Evolutionary conservation across 2,888 invertebrate species (phyloP).

Genomic region (Mythimna ferrago): DNA sequence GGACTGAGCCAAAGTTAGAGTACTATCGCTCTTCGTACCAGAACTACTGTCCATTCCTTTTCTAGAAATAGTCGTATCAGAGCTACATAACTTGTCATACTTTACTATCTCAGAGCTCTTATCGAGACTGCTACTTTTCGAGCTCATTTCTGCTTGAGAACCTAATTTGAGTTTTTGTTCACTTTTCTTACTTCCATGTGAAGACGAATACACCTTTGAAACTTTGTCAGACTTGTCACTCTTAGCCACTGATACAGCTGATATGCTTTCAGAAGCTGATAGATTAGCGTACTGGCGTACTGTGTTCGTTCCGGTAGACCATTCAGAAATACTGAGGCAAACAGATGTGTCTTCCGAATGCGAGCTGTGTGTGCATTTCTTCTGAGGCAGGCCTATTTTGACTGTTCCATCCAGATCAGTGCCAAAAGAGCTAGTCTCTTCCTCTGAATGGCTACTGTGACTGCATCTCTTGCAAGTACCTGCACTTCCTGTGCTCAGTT

Average conservation of each 20-base stretch:
- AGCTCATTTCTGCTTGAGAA: slow-evolving; percentile 88
- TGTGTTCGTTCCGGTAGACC: slow-evolving; percentile 97
- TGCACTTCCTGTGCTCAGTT: slow-evolving; percentile 86
- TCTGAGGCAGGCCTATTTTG: slow-evolving; percentile 94
- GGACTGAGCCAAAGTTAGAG: slow-evolving; percentile 93
- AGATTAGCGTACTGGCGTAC: slow-evolving; percentile 95
- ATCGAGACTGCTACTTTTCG: slow-evolving; percentile 91
- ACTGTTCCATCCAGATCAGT: slow-evolving; percentile 96
- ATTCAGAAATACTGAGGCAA: slow-evolving; percentile 96
- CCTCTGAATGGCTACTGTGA: slow-evolving; percentile 94
- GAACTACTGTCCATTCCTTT: slow-evolving; percentile 92
- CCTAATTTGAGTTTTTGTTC: slow-evolving; percentile 86
- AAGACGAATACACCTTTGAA: slow-evolving; percentile 91
- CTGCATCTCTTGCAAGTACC: slow-evolving; percentile 92
- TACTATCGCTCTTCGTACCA: slow-evolving; percentile 95
- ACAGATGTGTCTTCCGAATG: slow-evolving; percentile 97
- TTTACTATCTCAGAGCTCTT: slow-evolving; percentile 89
- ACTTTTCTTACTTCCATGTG: slow-evolving; percentile 89
- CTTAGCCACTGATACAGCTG: slow-evolving; percentile 91
- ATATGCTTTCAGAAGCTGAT: slow-evolving; percentile 93
- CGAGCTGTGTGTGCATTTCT: slow-evolving; percentile 95
- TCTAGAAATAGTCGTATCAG: slow-evolving; percentile 89
- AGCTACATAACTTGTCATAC: slow-evolving; percentile 92
- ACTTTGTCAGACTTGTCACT: slow-evolving; percentile 91
- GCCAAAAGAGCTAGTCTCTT: slow-evolving; percentile 94